These are phyloP conservation scores for Acrobasis suavella DNA, from an alignment of 2,888 invertebrate species.

Conservation along the genomic window DNA sequence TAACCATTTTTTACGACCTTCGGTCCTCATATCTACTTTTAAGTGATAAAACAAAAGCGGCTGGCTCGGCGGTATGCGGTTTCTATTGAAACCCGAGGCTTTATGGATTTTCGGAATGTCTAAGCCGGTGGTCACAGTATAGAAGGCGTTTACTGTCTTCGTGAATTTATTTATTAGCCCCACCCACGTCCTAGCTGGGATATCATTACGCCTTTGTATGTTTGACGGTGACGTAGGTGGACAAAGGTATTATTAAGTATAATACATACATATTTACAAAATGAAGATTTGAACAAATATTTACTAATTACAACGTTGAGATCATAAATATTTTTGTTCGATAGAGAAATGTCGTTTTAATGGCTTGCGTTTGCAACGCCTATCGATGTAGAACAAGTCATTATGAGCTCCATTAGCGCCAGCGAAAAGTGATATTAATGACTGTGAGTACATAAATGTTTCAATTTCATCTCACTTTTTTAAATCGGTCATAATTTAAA, in stretches of 20 bases:
- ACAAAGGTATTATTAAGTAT: background rate
- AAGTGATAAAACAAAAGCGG: slow-evolving; percentile 50
- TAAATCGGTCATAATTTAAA: background rate
- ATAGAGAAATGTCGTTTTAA: slow-evolving; percentile 20
- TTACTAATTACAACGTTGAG: slow-evolving; percentile 15
- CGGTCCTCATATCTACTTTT: slow-evolving; percentile 36
- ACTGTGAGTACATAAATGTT: slow-evolving; percentile 9
- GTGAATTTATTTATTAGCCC: slow-evolving; percentile 37
- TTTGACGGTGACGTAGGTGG: slow-evolving; percentile 14
- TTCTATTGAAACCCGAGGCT: slow-evolving; percentile 55
- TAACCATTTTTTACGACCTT: slow-evolving; percentile 41
- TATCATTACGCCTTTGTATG: slow-evolving; percentile 21
- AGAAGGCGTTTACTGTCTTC: slow-evolving; percentile 29
- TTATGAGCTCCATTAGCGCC: slow-evolving; percentile 20
- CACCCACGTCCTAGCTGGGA: slow-evolving; percentile 31
- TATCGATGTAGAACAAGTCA: slow-evolving; percentile 16
- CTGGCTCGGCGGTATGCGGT: slow-evolving; percentile 51
- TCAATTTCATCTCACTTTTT: slow-evolving; percentile 6
- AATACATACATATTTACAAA: background rate
- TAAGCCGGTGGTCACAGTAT: slow-evolving; percentile 52
- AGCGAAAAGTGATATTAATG: slow-evolving; percentile 17
- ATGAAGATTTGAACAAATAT: background rate
- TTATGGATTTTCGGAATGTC: slow-evolving; percentile 47
- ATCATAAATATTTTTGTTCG: slow-evolving; percentile 16
- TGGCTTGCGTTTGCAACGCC: slow-evolving; percentile 8